Evolutionary conservation across 2,888 invertebrate species (phyloP), one percentile per base, ranked within the genome.

Genomic region (Euphydryas editha): DNA sequence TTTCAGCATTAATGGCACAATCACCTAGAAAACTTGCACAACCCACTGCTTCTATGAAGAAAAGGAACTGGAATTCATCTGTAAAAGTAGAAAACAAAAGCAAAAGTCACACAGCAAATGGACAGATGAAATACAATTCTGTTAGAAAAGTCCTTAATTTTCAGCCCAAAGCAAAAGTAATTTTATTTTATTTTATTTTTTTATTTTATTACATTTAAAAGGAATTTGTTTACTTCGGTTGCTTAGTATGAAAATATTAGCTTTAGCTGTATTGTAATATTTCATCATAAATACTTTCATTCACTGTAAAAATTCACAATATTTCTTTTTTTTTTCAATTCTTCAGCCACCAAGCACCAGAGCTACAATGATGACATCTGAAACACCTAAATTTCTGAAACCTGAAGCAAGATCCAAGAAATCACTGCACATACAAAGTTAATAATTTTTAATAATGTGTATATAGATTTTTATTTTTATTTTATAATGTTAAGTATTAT

Each of bases 111-210:
- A 88, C 85, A 51, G 80, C 78, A 8, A 79, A 85, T 67, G 85
- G 82, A 1, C 81, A 84, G 24, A 72, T 84, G 65, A 86, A 82
- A 69, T 71, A 83, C 62, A 83, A 83, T 70, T 73, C 85, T 60
- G 90, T 86, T 1, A 80, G 88, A 72, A 92, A 92, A 84, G 82
- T 85, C n/a, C 80, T 91, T 0, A 83, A 88, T 65, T 90, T 90
- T 74, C 86, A 86, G 70, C 74, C 82, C 11, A 82, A 80, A 70
- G 73, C 81, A 7, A 82, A 80, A 71, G 86, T 85, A 66, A 77
- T 8, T 21, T 49, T 15, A 20, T 17, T 3, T 37, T 17, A 37
- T 56, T 10, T 54, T 42, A 11, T 51, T 7, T 13, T 37, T 13
- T 24, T n/a, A 39, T 30, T 30, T 30, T 30, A 7, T 30, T 7